A percentile compares a stretch with the other conserved stretches of the same genome.
These are phyloP conservation scores for Polydrusus tereticollis DNA, from an alignment of 2,888 invertebrate genomes.

Conservation along the genomic window DNA sequence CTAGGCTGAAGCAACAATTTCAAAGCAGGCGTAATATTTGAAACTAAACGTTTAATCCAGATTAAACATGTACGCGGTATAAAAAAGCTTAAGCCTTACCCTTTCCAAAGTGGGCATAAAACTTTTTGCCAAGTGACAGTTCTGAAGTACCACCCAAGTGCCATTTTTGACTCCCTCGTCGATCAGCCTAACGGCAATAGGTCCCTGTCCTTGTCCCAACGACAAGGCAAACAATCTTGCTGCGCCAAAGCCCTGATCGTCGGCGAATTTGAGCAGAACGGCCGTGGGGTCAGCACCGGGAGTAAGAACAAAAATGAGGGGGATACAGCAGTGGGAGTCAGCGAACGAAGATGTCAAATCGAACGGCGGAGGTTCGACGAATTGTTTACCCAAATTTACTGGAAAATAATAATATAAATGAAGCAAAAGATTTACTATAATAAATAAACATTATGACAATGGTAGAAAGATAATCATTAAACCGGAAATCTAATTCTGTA, in stretches of 20 bases:
- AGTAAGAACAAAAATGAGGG: constrained; percentile 90
- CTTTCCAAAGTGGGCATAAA: constrained; percentile 95
- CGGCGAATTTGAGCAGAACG: constrained; percentile 89
- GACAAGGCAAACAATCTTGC: constrained; percentile 85
- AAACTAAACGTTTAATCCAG: no score
- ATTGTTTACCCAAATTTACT: constrained; percentile 82
- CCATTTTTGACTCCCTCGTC: constrained; percentile 87
- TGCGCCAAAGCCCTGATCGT: constrained; percentile 88
- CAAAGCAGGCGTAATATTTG: no score
- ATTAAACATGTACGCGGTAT: no score
- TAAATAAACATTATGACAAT: background rate
- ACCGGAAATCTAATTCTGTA: no score
- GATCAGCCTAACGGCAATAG: constrained; percentile 88
- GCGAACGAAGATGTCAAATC: constrained; percentile 85
- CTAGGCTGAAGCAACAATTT: no score
- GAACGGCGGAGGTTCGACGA: constrained; percentile 91
- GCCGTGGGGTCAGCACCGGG: constrained; percentile 96
- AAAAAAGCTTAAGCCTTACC: constrained; percentile 70
- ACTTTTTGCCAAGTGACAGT: constrained; percentile 95
- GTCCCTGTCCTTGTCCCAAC: constrained; percentile 94
- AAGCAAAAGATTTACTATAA: background rate
- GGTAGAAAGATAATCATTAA: no score
- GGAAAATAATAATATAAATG: constrained; percentile 39
- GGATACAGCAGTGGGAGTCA: constrained; percentile 90
- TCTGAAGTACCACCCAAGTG: constrained; percentile 94